A percentile compares a stretch with the other conserved stretches of the same genome.
These are phyloP conservation scores for Hiodon alosoides DNA, from an alignment of 2,113 vertebrate genomes.

Conservation along the genomic window DNA sequence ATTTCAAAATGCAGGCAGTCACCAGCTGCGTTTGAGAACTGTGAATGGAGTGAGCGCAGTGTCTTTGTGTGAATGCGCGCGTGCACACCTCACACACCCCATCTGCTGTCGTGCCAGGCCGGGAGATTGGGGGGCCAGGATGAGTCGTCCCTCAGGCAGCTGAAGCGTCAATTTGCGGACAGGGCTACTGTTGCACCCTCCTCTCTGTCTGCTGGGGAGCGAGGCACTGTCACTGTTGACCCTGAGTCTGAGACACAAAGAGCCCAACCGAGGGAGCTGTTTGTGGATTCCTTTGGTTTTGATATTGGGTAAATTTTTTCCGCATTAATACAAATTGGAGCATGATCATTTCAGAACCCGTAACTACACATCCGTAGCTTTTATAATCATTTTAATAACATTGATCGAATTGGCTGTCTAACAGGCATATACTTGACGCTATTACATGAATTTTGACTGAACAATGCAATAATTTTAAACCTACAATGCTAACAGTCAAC, in stretches of 20 bases:
- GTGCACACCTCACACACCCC: conserved; percentile 44
- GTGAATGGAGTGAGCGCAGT: not conserved
- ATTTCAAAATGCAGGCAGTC: no score
- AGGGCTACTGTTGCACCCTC: conserved; percentile 54
- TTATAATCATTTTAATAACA: not conserved
- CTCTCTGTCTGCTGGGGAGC: conserved; percentile 63
- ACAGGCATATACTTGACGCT: not conserved
- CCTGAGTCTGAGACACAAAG: conserved; percentile 56
- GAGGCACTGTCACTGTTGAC: conserved; percentile 73
- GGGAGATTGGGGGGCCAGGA: conserved; percentile 46
- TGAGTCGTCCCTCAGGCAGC: conserved; percentile 40
- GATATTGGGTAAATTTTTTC: not conserved
- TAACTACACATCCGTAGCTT: not conserved
- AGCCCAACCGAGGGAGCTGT: not conserved
- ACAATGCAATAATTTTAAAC: not conserved
- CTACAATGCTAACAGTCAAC: not conserved
- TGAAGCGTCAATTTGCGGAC: conserved; percentile 53
- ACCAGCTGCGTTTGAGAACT: not conserved
- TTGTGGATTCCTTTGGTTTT: not conserved
- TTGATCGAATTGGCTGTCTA: not conserved
- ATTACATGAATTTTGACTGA: not conserved
- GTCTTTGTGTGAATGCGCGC: no score
- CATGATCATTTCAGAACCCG: not conserved
- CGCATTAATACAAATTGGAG: not conserved
- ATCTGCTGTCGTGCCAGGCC: conserved; percentile 52